phyloP scores from a whole-genome alignment of 2,888 invertebrate genomes.

The Mythimna ferrago region DNA sequence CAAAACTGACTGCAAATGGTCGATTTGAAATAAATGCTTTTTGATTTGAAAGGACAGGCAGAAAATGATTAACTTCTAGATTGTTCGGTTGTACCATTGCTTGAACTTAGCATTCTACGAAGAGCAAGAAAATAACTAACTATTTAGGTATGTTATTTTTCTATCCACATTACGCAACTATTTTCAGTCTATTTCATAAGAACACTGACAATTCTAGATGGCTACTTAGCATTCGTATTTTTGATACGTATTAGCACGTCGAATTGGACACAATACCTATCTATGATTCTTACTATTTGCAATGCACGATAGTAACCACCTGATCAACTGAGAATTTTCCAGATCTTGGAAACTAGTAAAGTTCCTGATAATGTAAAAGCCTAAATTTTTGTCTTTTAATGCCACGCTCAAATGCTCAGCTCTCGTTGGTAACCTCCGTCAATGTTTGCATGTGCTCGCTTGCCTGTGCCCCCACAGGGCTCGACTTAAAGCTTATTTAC shows the following conservation, averaged over 20 bases:
- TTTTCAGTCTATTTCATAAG: not conserved
- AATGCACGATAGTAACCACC: not conserved
- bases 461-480: slow-evolving; percentile 64
- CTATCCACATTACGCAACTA: not conserved
- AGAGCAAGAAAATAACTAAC: not conserved
- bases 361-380: not conserved
- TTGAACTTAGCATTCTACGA: not conserved
- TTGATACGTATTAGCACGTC: not conserved
- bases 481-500: slow-evolving; percentile 55
- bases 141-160: not conserved
- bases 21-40: too few species aligned
- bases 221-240: not conserved
- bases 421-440: slow-evolving; percentile 39
- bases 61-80: not conserved
- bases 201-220: not conserved
- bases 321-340: not conserved
- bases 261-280: too few species aligned
- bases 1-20: too few species aligned
- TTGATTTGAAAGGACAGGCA: not conserved
- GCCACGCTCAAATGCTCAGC: slow-evolving; percentile 31
- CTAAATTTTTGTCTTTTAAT: not conserved
- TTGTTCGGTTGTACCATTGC: not conserved
- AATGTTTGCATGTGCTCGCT: slow-evolving; percentile 76
- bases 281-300: not conserved
- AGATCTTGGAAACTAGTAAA: too few species aligned